A percentile compares a stretch with the other conserved stretches of the same genome.
Conservation (phyloP, 92 coral and sea anemone species). For the Zoanthus gigantus region DNA sequence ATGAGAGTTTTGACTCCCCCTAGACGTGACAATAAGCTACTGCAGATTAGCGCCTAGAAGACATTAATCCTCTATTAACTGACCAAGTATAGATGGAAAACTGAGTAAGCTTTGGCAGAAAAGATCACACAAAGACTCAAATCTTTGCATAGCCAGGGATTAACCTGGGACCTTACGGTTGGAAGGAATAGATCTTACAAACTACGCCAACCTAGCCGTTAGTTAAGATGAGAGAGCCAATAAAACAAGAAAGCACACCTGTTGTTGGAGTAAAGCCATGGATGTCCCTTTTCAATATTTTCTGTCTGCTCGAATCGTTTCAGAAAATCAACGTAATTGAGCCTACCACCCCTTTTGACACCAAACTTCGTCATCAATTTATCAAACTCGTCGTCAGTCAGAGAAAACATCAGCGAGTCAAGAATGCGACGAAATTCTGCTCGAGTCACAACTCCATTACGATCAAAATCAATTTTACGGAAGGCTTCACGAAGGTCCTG, state of each 20-base stretch:
- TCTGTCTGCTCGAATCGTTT: constrained; percentile 92
- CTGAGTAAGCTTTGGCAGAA: no score
- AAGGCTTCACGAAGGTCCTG: constrained; percentile 96
- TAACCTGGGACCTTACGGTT: no score
- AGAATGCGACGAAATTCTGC: constrained; percentile 91
- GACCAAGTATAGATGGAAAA: no score
- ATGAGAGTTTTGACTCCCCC: no score
- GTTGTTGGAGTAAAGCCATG: constrained; percentile 90
- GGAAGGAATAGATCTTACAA: no score
- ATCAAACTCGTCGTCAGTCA: constrained; percentile 92
- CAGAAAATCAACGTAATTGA: constrained; percentile 89
- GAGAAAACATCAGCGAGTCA: constrained; percentile 85
- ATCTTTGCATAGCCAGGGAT: no score
- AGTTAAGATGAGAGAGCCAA: neutral
- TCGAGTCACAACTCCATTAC: constrained; percentile 85
- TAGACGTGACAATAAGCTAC: no score
- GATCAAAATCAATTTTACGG: constrained; percentile 92
- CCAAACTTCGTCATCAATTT: constrained; percentile 80
- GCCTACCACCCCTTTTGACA: constrained; percentile 83
- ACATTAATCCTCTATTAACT: no score
- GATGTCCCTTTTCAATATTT: constrained; percentile 90
- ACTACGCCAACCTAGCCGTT: no score
- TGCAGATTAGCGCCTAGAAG: no score
- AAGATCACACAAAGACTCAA: no score
- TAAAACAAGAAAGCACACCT: constrained; percentile 53